Percentiles rank a stretch among this genome's conserved stretches.
These are phyloP conservation scores for Ceratoteleas bidentatus DNA, from an alignment of 1,140 invertebrate species.

Conservation along the genomic window DNA sequence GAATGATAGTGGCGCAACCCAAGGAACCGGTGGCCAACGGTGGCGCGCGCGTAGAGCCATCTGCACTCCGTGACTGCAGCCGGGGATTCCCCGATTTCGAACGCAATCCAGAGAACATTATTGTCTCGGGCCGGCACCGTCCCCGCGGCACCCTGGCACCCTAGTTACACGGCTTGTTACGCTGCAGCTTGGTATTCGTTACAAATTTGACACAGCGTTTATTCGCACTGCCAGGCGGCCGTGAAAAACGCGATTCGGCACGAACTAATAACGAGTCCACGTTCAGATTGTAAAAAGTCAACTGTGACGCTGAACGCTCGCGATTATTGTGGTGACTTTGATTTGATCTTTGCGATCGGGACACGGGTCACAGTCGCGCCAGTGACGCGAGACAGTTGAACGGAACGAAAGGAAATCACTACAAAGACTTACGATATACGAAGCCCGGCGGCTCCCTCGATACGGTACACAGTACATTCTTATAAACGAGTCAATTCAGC, in stretches of 20 bases:
- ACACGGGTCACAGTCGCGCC: no score
- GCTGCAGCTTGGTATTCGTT: constrained; percentile 17
- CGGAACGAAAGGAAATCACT: constrained; percentile 33
- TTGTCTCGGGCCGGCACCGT: no score
- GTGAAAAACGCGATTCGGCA: constrained; percentile 3
- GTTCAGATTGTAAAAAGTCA: no score
- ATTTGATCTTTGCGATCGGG: constrained; percentile 1
- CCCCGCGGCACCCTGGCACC: constrained; percentile 1
- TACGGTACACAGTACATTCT: constrained; percentile 46
- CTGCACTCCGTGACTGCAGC: no score
- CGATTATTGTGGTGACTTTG: background rate
- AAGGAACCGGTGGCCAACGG: no score
- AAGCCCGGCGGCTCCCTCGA: constrained; percentile 27
- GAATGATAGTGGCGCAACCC: no score
- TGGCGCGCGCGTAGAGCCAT: no score
- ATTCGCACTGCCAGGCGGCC: constrained; percentile 10
- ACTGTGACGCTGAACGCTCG: no score
- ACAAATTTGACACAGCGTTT: constrained; percentile 48
- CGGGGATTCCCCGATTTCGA: no score
- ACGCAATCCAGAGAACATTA: no score
- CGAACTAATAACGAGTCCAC: no score
- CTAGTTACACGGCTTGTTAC: constrained; percentile 26
- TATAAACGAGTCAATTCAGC: constrained; percentile 48
- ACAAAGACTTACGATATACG: constrained; percentile 45
- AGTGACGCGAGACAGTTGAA: no score